Evolutionary conservation across 2,888 invertebrate species (phyloP), one percentile per base, ranked within the genome.

Genomic region (Athalia rosae): DNA sequence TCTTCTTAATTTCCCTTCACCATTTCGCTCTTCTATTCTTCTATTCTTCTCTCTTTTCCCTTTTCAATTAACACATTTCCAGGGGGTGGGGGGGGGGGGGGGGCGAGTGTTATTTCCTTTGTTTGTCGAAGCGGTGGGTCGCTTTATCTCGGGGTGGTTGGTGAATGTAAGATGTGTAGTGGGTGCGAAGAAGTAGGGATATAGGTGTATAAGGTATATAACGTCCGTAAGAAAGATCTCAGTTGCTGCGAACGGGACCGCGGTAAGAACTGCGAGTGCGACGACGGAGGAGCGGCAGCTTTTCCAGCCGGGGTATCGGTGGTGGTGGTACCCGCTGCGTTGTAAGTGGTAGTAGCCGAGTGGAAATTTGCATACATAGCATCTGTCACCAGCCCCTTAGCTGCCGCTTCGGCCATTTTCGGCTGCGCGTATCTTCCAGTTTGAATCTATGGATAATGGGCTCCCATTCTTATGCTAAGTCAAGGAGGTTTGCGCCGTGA

Each of bases 321-420:
- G 2, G 28, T 28, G 28, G 28, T 28, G 2, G 28, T 28, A 28
- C n/a, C n/a, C n/a, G n/a, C n/a, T n/a, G n/a, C n/a, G n/a, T n/a
- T n/a, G n/a, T 28, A 28, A 28, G 28, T 28, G 28, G 28, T 28
- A 28, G 28, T 28, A 28, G 28, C 1, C 28, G 28, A 28, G 28
- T 28, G 28, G 79, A 83, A 88, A 89, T 89, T 89, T 89, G 88
- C 89, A 89, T 89, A 89, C 89, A 89, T 88, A 89, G 89, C 89
- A 89, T 89, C 89, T 89, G 89, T 89, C 89, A 89, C 88, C 89
- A 87, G 88, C 87, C 89, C 89, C 88, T 89, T 87, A 87, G 86
- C 86, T 59, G 74, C 78, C 82, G 85, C 85, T 86, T 84, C 84
- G 85, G 86, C 88, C 85, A 89, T 89, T 89, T 89, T 88, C 89